Evolutionary conservation across 2,113 vertebrate species (phyloP), one percentile per base, ranked within the genome.

Genomic region (Saimiri boliviensis): DNA sequence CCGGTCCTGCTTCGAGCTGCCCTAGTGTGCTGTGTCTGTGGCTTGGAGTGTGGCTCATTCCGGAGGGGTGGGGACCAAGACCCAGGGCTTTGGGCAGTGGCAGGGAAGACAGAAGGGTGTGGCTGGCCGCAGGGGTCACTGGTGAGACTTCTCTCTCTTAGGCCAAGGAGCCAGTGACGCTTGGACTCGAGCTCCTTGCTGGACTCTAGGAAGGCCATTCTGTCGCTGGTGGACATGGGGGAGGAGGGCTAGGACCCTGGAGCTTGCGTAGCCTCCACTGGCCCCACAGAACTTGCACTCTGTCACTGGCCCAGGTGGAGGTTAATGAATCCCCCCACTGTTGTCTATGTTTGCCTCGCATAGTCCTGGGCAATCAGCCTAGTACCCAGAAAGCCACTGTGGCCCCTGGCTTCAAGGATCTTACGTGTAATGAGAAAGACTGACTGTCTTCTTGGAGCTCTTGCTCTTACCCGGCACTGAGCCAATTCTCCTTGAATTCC

Each of bases 371-470:
- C 76, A 82, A 40, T 52, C 54, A 92, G 77, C 80, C 47, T 23
- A 5, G 86, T 21, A 12, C 21, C 77, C 32, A 54, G 89, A n/a
- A 54, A 89, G 89, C 30, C 54, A 17, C 2, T 4, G 1, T 20
- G 54, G 35, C 40, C 49, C 87, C 63, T 40, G 79, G 70, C 42
- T 56, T 81, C n/a, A 0, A 5, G 79, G 81, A 58, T 89, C 90
- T 77, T 20, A 6, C 2, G 30, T 12, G 40, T 30, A 12, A 58
- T 2, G 47, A 32, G 70, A 35, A 54, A 63, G 68, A 66, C 0
- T 0, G 25, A 30, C 21, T 1, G 0, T 40, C 19, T 70, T 8
- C 11, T 0, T 47, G 25, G 71, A 76, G 21, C 5, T 42, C 54
- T 49, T 23, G 12, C n/a, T 49, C 66, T 20, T 16, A 40, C 40